A percentile compares a stretch with the other conserved stretches of the same genome.
Conservation (phyloP, 2,113 vertebrate genomes). For the Cnemophilus loriae region DNA sequence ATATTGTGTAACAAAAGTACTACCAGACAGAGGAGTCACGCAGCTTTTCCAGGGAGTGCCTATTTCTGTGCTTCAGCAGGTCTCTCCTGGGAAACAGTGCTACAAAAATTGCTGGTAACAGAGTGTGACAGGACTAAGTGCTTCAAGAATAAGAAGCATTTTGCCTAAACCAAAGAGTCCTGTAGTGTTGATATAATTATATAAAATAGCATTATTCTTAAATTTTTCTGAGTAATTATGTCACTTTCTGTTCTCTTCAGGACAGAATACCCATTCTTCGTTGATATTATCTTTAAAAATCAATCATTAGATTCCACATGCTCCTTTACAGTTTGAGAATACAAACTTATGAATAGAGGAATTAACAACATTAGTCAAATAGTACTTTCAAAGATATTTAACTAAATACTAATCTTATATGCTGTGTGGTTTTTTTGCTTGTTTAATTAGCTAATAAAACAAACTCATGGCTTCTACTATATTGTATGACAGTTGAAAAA, state of each 20-base stretch:
- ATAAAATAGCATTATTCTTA: neutral
- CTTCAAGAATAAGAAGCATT: neutral
- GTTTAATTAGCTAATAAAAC: neutral
- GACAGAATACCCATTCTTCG: neutral
- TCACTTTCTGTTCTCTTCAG: neutral
- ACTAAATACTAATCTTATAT: neutral
- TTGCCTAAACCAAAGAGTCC: neutral
- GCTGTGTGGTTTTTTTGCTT: neutral
- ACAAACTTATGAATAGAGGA: neutral
- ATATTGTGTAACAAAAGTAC: neutral
- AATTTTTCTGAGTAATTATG: neutral
- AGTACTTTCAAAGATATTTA: neutral
- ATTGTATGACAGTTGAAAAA: neutral
- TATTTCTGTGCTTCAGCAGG: neutral
- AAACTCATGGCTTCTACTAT: neutral
- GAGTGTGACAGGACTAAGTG: neutral
- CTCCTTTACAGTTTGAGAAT: neutral
- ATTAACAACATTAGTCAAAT: neutral
- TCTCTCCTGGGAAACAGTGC: neutral
- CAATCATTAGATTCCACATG: neutral
- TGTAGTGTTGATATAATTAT: neutral
- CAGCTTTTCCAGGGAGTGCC: neutral
- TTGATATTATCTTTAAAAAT: neutral
- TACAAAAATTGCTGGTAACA: neutral
- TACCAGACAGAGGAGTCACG: neutral